Percentiles rank a stretch among this genome's conserved stretches.
Conservation (phyloP, 2,113 vertebrate genomes). For the Sturnira hondurensis region DNA sequence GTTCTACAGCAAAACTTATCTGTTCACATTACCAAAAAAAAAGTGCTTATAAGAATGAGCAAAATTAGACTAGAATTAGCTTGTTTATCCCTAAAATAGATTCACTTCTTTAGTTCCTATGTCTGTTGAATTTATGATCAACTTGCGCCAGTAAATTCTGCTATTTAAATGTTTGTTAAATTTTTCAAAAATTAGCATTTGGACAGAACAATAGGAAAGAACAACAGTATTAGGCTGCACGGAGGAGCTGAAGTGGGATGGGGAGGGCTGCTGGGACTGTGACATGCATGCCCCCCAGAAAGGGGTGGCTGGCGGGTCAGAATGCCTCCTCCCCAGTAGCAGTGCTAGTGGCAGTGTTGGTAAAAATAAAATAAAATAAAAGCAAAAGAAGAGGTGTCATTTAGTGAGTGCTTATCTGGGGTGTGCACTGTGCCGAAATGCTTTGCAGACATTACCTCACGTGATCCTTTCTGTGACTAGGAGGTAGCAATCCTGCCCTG, state of each 20-base stretch:
- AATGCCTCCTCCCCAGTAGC: neutral
- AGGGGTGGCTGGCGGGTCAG: neutral
- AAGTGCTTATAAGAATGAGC: slow-evolving; percentile 46
- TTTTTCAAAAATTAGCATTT: slow-evolving; percentile 72
- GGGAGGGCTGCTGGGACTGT: neutral
- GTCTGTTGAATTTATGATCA: slow-evolving; percentile 77
- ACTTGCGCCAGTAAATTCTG: slow-evolving; percentile 70
- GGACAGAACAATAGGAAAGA: slow-evolving; percentile 53
- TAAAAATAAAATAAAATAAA: neutral
- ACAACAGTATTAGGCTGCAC: neutral
- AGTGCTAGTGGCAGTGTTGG: neutral
- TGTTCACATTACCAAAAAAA: slow-evolving; percentile 57
- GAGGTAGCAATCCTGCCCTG: neutral
- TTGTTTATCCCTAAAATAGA: slow-evolving; percentile 63
- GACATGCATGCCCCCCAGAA: neutral
- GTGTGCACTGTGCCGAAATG: neutral
- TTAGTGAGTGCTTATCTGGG: neutral
- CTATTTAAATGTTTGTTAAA: slow-evolving; percentile 69
- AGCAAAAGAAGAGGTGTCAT: neutral
- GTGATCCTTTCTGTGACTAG: neutral
- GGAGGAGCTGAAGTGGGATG: neutral
- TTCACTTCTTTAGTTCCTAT: slow-evolving; percentile 63
- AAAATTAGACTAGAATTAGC: slow-evolving; percentile 69
- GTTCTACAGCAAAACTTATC: slow-evolving; percentile 59
- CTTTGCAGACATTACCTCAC: neutral